These are phyloP conservation scores for Urocitellus parryii DNA, from an alignment of 2,113 vertebrate species.

Conservation along the genomic window DNA sequence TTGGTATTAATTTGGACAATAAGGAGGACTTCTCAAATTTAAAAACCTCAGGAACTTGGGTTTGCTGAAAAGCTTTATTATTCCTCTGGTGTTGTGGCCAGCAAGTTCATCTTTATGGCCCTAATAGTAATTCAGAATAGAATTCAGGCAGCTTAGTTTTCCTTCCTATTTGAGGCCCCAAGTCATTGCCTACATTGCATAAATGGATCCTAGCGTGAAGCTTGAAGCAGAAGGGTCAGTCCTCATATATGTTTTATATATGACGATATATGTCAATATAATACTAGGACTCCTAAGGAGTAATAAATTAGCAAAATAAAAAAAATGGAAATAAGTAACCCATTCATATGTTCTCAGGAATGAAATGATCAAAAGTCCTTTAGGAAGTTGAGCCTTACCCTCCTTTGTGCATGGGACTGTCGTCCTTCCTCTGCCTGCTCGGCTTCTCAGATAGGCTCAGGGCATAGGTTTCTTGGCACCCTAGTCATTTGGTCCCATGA, in stretches of 20 bases:
- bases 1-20: background rate
- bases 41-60: background rate
- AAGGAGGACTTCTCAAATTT: background rate
- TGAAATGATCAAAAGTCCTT: background rate
- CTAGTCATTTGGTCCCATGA: background rate
- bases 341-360: background rate
- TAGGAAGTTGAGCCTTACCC: background rate
- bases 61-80: background rate
- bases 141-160: slow-evolving; percentile 10
- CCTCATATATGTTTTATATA: background rate
- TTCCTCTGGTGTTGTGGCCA: background rate
- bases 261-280: background rate
- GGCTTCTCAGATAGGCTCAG: background rate
- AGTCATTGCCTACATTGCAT: background rate
- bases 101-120: background rate
- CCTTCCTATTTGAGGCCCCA: background rate
- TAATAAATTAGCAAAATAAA: background rate
- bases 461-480: background rate
- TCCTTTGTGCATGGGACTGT: background rate
- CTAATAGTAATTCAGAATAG: background rate
- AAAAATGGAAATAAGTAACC: background rate
- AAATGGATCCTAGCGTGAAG: background rate
- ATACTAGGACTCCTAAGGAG: background rate
- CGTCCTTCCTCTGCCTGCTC: background rate
- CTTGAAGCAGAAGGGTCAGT: background rate